Evolutionary conservation across 2,888 invertebrate species (phyloP), one percentile per base, ranked within the genome.

Genomic region (Dolomedes plantarius): DNA sequence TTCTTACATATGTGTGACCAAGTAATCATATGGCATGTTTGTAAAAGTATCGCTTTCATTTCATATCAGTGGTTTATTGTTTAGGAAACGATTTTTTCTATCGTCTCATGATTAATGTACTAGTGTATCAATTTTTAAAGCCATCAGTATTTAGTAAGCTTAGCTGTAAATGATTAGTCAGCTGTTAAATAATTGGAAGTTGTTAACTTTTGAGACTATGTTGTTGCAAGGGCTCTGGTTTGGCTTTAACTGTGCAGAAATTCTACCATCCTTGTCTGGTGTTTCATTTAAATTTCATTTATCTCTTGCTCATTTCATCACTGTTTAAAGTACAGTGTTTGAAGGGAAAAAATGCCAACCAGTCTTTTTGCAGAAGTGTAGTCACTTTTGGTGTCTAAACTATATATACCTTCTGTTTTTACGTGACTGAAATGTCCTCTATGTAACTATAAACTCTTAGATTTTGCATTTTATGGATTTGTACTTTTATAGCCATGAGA

Each of bases 1-100:
- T 23, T 56, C 19, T 23, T 56, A 56, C 16, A 56, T 56, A 3
- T 23, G 23, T 56, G 23, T 23, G 23, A 56, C 56, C 23, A 56
- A 23, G 23, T 56, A 29, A 65, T n/a, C 29, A 29, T 29, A 56
- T 65, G 13, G 31, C 46, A 56, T 72, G 65, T 72, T 39, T 72
- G 71, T 41, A 71, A 79, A 32, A 78, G 27, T 69, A 36, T 64
- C n/a, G 27, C 56, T 23, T 56, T 56, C 19, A 56, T 56, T 56
- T 56, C 3, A 5, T 46, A 16, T 46, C 46, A 16, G 16, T 46
- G 46, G 2, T 46, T 46, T 46, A 16, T 46, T 46, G 46, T 46
- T 46, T 46, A 36, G 16, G 6, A 46, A 46, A 9, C 2, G 16
- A 2, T 46, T 46, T 46, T 46, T 7, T 46, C 46, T 16, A 46